These are phyloP conservation scores for Cydia fagiglandana DNA, from an alignment of 1,140 invertebrate genomes.

Conservation along the genomic window DNA sequence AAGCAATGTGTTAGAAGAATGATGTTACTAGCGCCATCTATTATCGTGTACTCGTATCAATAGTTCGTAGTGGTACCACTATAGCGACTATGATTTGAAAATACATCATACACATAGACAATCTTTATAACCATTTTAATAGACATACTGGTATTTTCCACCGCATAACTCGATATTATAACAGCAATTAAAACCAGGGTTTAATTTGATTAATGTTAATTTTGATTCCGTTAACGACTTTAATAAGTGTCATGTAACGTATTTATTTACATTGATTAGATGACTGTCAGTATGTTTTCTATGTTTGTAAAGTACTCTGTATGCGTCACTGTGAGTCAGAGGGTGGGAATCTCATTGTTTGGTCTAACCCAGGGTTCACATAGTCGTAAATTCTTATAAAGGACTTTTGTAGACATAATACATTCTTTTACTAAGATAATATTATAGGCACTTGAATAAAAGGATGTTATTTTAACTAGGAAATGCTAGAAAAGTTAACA, in stretches of 20 bases:
- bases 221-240: no score
- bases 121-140: not conserved
- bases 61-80: not conserved
- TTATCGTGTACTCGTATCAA: not conserved
- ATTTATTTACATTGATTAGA: no score
- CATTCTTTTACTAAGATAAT: constrained; percentile 29
- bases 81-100: not conserved
- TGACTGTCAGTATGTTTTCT: no score
- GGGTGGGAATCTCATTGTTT: constrained; percentile 45
- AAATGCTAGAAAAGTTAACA: not conserved
- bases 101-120: not conserved
- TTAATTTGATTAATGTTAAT: not conserved
- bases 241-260: no score
- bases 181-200: not conserved
- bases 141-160: not conserved
- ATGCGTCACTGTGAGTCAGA: constrained; percentile 28
- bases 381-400: constrained; percentile 19
- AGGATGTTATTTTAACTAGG: not conserved
- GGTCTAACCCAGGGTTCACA: constrained; percentile 39
- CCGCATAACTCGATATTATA: not conserved
- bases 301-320: not conserved
- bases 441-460: not conserved
- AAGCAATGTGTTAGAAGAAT: not conserved
- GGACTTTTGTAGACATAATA: constrained; percentile 41
- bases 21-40: constrained; percentile 20